phyloP scores from a whole-genome alignment of 2,888 invertebrate genomes.

The Mesorhabditis belari region DNA sequence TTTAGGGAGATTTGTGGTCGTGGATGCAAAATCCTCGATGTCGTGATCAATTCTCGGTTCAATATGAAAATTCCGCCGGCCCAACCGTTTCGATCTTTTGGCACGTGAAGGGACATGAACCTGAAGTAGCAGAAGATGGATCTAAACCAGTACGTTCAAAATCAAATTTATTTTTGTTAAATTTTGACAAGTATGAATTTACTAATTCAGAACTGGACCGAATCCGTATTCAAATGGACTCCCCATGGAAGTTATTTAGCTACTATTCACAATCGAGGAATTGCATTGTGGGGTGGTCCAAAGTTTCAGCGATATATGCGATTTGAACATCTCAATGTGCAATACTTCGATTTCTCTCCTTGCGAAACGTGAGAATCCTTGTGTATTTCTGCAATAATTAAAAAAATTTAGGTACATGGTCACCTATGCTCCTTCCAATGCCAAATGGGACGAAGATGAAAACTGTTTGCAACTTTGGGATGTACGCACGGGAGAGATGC shows the following conservation, averaged over 20 bases:
- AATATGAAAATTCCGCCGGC: slow-evolving; percentile 68
- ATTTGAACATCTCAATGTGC: slow-evolving; percentile 73
- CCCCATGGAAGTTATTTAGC: slow-evolving; percentile 91
- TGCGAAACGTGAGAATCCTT: slow-evolving; percentile 70
- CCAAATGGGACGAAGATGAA: slow-evolving; percentile 63
- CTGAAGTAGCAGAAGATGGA: slow-evolving; percentile 22
- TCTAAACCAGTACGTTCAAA: slow-evolving; percentile 18
- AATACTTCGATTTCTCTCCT: slow-evolving; percentile 93
- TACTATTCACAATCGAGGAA: slow-evolving; percentile 87
- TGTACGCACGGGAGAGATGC: slow-evolving; percentile 69
- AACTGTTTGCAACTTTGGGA: slow-evolving; percentile 89
- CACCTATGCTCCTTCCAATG: slow-evolving; percentile 73
- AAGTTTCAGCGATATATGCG: slow-evolving; percentile 82
- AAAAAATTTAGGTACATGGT: slow-evolving; percentile 73
- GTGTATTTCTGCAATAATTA: neutral
- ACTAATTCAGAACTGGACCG: slow-evolving; percentile 75
- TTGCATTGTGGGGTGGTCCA: slow-evolving; percentile 93
- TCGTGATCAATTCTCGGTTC: slow-evolving; percentile 87
- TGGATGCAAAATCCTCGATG: slow-evolving; percentile 89
- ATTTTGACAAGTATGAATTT: too few relatives aligned
- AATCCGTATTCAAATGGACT: slow-evolving; percentile 93
- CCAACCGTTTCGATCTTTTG: slow-evolving; percentile 28
- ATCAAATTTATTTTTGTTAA: too few relatives aligned
- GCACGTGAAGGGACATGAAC: slow-evolving; percentile 35
- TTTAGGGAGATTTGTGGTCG: slow-evolving; percentile 77